phyloP scores from a whole-genome alignment of 2,113 vertebrate species.

The Ptilonorhynchus violaceus region DNA sequence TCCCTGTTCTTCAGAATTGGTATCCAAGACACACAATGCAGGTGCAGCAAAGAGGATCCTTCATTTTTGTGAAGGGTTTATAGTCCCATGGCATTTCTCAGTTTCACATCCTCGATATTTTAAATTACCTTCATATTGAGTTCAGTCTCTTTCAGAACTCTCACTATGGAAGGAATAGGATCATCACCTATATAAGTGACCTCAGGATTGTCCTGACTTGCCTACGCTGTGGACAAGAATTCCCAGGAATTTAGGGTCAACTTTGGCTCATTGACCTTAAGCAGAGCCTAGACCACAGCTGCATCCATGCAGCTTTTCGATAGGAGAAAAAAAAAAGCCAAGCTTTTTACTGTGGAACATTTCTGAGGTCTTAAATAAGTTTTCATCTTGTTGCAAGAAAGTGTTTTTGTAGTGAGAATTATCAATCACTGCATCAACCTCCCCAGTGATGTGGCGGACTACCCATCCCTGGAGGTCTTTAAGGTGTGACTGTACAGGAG shows the following conservation, averaged over 20 bases:
- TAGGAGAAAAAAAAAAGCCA: too few species aligned
- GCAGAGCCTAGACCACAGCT: neutral
- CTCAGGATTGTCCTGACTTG: neutral
- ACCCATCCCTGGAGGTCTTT: neutral
- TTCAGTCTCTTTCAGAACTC: neutral
- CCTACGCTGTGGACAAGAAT: neutral
- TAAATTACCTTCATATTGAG: neutral
- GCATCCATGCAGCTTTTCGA: neutral
- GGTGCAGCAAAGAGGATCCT: rapidly evolving
- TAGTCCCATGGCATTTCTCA: neutral
- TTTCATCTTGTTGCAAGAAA: neutral
- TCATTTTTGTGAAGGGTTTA: neutral
- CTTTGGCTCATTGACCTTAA: neutral
- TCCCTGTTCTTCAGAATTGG: neutral
- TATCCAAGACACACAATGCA: neutral
- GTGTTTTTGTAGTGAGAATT: neutral
- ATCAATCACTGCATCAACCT: neutral
- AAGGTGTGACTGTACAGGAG: neutral
- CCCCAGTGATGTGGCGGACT: neutral
- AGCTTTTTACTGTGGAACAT: neutral
- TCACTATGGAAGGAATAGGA: neutral
- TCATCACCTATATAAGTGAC: neutral
- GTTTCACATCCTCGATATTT: neutral
- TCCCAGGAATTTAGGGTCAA: neutral
- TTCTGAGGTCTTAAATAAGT: neutral